Conservation (phyloP, 2,113 vertebrate genomes). For the Candoia aspera region DNA sequence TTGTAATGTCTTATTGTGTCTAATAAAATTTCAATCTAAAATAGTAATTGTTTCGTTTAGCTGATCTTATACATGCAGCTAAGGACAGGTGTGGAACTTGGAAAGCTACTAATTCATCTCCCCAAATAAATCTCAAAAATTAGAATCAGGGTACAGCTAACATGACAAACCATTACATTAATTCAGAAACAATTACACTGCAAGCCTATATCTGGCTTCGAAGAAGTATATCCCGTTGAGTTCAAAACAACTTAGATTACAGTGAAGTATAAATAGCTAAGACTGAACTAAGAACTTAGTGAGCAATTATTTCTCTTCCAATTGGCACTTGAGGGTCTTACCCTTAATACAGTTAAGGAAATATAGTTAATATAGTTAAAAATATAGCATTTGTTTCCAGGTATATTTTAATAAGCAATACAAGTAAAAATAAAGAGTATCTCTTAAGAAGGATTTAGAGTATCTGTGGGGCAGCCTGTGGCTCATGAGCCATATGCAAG, state of each 20-base stretch:
- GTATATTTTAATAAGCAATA: too few relatives aligned
- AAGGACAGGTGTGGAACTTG: not conserved
- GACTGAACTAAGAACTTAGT: not conserved
- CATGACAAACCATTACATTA: not conserved
- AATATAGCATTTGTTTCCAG: too few relatives aligned
- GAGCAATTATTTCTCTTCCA: too few relatives aligned
- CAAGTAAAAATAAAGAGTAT: too few relatives aligned
- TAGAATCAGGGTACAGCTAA: not conserved
- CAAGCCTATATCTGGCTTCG: not conserved
- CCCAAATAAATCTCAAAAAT: slow-evolving; percentile 7
- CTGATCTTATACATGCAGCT: not conserved
- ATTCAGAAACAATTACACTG: not conserved
- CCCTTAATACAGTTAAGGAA: too few relatives aligned
- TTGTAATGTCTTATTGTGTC: not conserved
- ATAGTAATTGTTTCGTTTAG: slow-evolving; percentile 3
- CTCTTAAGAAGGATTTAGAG: too few relatives aligned
- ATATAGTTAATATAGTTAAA: too few relatives aligned
- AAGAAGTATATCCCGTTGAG: not conserved
- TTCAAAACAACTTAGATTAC: not conserved
- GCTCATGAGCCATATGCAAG: too few relatives aligned
- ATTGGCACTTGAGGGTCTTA: too few relatives aligned
- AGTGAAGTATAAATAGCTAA: not conserved
- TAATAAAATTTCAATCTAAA: not conserved
- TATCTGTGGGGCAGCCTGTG: too few relatives aligned
- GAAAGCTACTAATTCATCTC: not conserved